Base-by-base conservation (phyloP, 2,797 vertebrate species). In the Diplodus puntazzo region DNA sequence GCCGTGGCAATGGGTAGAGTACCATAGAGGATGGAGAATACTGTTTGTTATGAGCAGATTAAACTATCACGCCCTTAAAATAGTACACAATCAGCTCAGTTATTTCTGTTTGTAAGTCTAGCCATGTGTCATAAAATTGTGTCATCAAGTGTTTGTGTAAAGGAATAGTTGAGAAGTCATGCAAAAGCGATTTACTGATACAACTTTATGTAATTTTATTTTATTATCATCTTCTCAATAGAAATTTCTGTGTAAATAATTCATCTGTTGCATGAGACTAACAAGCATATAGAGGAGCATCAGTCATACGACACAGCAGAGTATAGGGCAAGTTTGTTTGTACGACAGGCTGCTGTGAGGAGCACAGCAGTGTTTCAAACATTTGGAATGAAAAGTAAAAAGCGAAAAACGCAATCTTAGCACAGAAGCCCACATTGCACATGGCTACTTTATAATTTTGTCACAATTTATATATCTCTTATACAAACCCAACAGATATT, bases 201-300 rank as follows among this genome's bases (percentile, higher is more conserved):
- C 59, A 74, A 63, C 21, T 53, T 87, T 75, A 79, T 16, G 70
- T 59, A 34, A 75, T 75, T 87, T 90, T 70, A 84, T 92, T 93
- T 92, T 18, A 69, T 84, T 79, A 65, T 60, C 57, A 77, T 72
- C 59, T 80, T 59, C 62, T 81, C 52, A 8, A 79, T 92, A 92
- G 69, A 93, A 92, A 91, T 90, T 43, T 92, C 52, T 80, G 70
- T 76, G 71, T 87, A 86, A 88, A 93, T 92, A 89, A 88, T 91
- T 39, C 75, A 82, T 89, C 79, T 88, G 73, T 86, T 89, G 73
- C 83, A 78, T 82, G 82, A 73, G 66, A 81, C 13, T 67, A 77
- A 91, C 88, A 92, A 73, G 88, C 86, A 92, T 84, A 84, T 70
- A 88, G 69, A 73, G 75, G 60, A 83, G 63, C 73, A 82, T 79